A percentile compares a stretch with the other conserved stretches of the same genome.
Evolutionary conservation across 2,113 vertebrate genomes (phyloP).

Genomic region (Hypomesus transpacificus): DNA sequence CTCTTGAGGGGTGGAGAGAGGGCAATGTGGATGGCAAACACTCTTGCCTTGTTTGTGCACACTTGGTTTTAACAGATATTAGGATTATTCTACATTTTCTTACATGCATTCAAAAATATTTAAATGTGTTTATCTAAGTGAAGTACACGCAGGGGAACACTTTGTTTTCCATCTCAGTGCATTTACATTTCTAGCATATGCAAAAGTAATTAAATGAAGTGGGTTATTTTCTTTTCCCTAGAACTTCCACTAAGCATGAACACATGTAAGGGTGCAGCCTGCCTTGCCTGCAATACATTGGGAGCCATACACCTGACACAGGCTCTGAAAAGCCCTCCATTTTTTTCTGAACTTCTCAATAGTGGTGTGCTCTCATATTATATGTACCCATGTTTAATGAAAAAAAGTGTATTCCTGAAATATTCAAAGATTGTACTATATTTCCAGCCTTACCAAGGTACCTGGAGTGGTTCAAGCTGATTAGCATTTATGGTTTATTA

Average conservation of each 20-base stretch:
- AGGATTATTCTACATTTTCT: conserved; percentile 56
- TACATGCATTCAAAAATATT: conserved; percentile 63
- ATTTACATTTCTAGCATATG: conserved; percentile 42
- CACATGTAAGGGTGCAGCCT: conserved; percentile 56
- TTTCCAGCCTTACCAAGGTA: conserved; percentile 74
- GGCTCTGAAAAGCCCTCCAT: conserved; percentile 63
- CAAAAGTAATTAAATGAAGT: conserved; percentile 57
- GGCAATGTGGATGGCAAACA: conserved; percentile 53
- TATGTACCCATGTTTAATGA: conserved; percentile 73
- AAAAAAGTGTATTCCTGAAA: conserved; percentile 69
- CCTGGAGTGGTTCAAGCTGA: conserved; percentile 71
- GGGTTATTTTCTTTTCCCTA: conserved; percentile 47
- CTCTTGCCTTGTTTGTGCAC: conserved; percentile 61
- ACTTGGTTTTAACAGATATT: conserved; percentile 56
- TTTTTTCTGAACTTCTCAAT: conserved; percentile 63
- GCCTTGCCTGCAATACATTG: conserved; percentile 58
- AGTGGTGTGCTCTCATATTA: conserved; percentile 69
- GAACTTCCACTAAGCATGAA: conserved; percentile 62
- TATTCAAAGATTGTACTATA: conserved; percentile 77
- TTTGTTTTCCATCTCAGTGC: conserved; percentile 30
- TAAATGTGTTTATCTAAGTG: conserved; percentile 65
- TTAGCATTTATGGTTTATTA: conserved; percentile 78
- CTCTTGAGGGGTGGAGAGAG: conserved; percentile 51
- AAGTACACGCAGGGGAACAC: conserved; percentile 54
- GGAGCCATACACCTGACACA: conserved; percentile 58